Conservation (phyloP, 1,140 invertebrate genomes). For the Trypoxylus dichotomus region DNA sequence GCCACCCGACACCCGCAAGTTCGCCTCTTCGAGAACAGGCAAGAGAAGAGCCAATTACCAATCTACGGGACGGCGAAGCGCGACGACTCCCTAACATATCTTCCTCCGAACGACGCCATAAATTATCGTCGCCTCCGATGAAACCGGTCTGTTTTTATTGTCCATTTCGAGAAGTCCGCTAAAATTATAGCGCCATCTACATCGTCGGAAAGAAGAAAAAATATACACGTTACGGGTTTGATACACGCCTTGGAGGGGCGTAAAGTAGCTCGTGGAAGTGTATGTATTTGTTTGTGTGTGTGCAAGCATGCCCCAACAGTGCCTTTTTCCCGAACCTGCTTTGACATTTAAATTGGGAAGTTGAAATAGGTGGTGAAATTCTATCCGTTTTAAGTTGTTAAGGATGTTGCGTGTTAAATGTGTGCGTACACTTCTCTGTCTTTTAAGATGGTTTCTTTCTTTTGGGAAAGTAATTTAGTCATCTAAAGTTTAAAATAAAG, state of each 20-base stretch:
- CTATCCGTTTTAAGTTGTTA: not conserved
- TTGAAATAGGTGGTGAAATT: not conserved
- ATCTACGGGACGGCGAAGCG: not conserved
- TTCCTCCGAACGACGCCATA: not conserved
- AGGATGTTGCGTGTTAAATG: not conserved
- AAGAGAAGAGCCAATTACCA: conserved; percentile 1
- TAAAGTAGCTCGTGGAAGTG: too few species aligned
- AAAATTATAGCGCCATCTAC: not conserved
- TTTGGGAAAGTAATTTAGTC: too few species aligned
- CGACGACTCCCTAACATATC: not conserved
- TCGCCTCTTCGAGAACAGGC: not conserved
- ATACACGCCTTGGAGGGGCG: too few species aligned
- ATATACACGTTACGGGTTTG: too few species aligned
- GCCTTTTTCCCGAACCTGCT: not conserved
- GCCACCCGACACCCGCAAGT: not conserved
- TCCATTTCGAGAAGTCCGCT: not conserved
- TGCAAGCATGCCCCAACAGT: too few species aligned
- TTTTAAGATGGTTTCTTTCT: too few species aligned
- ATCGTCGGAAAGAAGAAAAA: too few species aligned
- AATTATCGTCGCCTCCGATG: not conserved
- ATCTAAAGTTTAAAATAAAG: too few species aligned
- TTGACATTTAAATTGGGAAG: conserved; percentile 3
- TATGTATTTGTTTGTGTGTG: too few species aligned
- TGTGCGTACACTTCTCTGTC: too few species aligned
- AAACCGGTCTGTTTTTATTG: not conserved